These are phyloP conservation scores for Ptilorrhoa leucosticta DNA, from an alignment of 2,113 vertebrate species.

Conservation along the genomic window DNA sequence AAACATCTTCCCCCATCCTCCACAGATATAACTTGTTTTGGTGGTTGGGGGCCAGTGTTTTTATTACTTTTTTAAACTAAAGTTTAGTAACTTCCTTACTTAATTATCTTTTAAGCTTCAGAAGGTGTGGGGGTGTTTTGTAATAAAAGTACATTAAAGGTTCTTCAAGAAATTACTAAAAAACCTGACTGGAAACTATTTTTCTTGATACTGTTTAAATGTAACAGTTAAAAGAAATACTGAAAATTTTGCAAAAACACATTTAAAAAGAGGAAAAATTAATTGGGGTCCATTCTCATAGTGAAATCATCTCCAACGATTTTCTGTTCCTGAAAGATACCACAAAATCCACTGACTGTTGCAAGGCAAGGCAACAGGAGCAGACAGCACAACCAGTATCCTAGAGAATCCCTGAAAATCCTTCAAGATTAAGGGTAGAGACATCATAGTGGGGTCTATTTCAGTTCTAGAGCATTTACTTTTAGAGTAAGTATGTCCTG, in stretches of 20 bases:
- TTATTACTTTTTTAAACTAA: background rate
- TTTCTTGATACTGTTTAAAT: background rate
- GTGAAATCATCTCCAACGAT: background rate
- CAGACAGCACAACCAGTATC: background rate
- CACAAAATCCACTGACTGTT: background rate
- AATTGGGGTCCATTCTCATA: background rate
- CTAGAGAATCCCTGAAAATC: background rate
- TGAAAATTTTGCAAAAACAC: background rate
- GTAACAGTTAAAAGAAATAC: background rate
- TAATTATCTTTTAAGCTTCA: background rate
- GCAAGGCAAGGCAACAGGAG: background rate
- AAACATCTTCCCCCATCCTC: background rate
- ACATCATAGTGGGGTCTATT: background rate
- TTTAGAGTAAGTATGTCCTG: background rate
- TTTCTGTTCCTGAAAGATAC: background rate
- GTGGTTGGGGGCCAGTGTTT: fast-evolving
- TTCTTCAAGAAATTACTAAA: background rate
- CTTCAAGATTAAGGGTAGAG: background rate
- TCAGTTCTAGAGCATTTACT: background rate
- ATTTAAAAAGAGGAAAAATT: background rate
- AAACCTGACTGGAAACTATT: background rate
- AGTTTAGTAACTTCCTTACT: background rate
- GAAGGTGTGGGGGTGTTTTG: background rate
- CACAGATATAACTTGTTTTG: background rate
- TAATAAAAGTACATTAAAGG: background rate